Percentiles rank a stretch among this genome's conserved stretches.
Conservation (phyloP, 2,113 vertebrate genomes). For the Trichechus manatus region DNA sequence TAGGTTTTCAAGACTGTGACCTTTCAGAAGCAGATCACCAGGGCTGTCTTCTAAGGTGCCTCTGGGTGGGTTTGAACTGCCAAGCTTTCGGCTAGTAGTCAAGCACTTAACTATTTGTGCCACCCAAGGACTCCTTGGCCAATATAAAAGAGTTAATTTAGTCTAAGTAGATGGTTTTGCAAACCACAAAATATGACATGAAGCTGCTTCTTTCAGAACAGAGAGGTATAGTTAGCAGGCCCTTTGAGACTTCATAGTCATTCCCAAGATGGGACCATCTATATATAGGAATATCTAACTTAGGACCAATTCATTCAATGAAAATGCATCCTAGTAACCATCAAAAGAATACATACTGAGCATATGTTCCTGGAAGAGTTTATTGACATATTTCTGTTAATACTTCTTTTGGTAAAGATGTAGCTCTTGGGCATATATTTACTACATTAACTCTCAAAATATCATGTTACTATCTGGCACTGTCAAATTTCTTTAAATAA, state of each 20-base stretch:
- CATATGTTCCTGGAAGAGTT: constrained; percentile 2
- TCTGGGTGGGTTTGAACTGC: background rate
- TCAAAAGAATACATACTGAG: background rate
- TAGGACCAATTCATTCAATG: background rate
- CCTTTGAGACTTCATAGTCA: background rate
- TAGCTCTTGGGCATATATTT: background rate
- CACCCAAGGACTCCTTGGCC: background rate
- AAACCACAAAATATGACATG: background rate
- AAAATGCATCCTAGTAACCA: background rate
- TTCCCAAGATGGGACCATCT: background rate
- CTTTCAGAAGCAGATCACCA: background rate
- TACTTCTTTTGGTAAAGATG: constrained; percentile 22
- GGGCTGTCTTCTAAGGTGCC: background rate
- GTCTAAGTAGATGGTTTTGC: background rate
- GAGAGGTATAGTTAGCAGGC: background rate
- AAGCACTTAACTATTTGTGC: background rate
- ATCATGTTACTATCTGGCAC: background rate
- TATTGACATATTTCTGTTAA: constrained; percentile 33
- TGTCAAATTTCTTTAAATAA: constrained; percentile 46
- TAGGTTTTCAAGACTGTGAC: background rate
- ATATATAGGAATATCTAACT: background rate
- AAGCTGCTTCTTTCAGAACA: constrained; percentile 24
- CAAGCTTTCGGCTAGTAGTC: background rate
- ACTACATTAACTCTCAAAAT: constrained; percentile 20
- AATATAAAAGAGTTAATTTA: background rate